phyloP scores from a whole-genome alignment of 2,797 vertebrate genomes.

The Alfaro cultratus region DNA sequence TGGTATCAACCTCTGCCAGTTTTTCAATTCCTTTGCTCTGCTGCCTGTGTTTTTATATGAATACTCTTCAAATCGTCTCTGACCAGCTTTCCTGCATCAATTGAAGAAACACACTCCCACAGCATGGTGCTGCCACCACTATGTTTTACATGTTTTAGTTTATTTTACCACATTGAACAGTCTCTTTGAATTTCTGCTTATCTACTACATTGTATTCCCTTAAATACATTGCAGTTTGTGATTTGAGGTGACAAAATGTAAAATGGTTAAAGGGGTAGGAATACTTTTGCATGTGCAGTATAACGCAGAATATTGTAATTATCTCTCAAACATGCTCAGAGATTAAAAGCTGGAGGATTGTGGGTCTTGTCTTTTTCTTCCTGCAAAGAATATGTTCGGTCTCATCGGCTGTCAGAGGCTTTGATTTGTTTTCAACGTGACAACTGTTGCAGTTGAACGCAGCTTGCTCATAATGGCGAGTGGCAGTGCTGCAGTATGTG shows the following conservation, averaged over 20 bases:
- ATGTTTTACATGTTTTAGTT: background rate
- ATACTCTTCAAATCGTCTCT: background rate
- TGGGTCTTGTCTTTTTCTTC: background rate
- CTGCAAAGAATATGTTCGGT: constrained; percentile 4
- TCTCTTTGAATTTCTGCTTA: background rate
- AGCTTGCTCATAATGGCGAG: constrained; percentile 4
- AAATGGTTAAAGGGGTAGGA: background rate
- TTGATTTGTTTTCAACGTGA: background rate
- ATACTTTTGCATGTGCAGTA: background rate
- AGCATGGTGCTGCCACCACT: background rate
- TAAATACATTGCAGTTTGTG: background rate
- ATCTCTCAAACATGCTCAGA: background rate
- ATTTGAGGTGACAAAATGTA: no score
- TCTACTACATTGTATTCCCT: background rate
- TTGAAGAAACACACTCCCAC: background rate
- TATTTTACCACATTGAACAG: background rate
- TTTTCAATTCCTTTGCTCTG: no score
- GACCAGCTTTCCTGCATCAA: background rate
- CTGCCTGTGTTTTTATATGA: background rate
- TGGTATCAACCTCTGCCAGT: no score
- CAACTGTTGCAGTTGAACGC: constrained; percentile 16
- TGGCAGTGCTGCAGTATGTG: constrained; percentile 3
- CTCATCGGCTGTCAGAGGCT: background rate
- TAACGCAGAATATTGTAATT: background rate
- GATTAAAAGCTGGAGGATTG: background rate